Base-by-base conservation (phyloP, 1,140 invertebrate genomes). In the Palaemon carinicauda region DNA sequence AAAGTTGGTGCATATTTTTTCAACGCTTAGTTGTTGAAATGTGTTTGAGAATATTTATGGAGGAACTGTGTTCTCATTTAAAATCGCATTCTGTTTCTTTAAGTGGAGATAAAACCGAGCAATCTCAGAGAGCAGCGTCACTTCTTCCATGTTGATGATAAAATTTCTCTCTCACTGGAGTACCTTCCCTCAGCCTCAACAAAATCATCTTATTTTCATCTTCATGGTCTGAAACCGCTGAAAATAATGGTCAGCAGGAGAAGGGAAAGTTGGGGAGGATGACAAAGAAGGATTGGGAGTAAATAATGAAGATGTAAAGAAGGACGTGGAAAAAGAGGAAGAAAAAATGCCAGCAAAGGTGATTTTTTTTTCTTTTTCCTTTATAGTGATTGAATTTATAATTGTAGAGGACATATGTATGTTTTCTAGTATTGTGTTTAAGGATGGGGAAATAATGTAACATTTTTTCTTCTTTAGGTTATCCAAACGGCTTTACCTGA, bases 161-260 rank as follows among this genome's bases (percentile, higher is more conserved):
- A 94, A 19, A 97, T 98, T 90, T 97, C 96, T 74, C 93, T 98
- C 77, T 97, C 96, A 19, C 92, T 98, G 77, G 97, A 98, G 91
- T 97, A 97, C 91, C 94, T 95, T 69, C 94, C 95, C 3, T 27
- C 84, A 12, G 10, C 78, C 19, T 60, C 84, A 3, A 21, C 74
- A 50, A 12, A 33, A 27, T 56, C 54, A 50, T 71, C 82, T 50
- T 82, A 84, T 27, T 53, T 80, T 1, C 78, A 86, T 31, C 19
- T 75, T 17, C 83, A 86, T n/a, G n/a, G 69, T 12, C 51, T 80
- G n/a, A 80, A 80, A 56, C 73, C 81, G 10, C 82, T 82, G 56
- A 79, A 82, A 52, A 82, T 89, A 86, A 86, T 50, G 77, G 84
- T 27, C 84, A 86, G 77, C 77, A 74, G 24, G 78, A 80, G 84